Evolutionary conservation across 2,113 vertebrate species (phyloP), one percentile per base, ranked within the genome.

Genomic region (Hyperopisus bebe): DNA sequence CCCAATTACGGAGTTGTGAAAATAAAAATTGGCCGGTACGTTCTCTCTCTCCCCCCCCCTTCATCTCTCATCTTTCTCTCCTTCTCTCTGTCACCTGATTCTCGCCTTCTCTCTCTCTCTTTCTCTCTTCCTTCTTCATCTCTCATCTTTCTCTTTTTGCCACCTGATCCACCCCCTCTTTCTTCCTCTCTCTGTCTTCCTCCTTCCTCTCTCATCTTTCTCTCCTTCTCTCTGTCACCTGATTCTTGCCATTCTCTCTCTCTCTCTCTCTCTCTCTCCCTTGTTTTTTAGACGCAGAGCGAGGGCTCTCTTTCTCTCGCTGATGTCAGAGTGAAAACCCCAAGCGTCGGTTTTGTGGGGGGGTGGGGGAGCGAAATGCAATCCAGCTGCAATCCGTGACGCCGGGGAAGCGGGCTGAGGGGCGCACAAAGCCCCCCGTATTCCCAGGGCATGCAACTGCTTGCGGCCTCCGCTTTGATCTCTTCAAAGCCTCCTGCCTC

Each of bases 401-500:
- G 97, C 96, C 98, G 96, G 97, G 97, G 98, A 98, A 97, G 97
- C 97, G 97, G 98, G 97, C 39, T 8, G 86, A 88, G 86, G 51
- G 86, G 86, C 11, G 84, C 84, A 86, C 85, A 86, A 86, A 98
- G 98, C 97, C 98, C 48, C 46, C 97, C 97, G 95, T 98, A 98
- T 98, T 99, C 98, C 98, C 98, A 98, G 97, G 97, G 98, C 96
- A 96, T 97, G 96, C 98, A 97, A 98, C 97, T 97, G 98, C 98
- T 99, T 93, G 97, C 97, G 97, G 98, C 98, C 97, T 98, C 97
- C 97, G 97, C 98, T 99, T 99, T 99, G 98, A 99, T 99, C 98
- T 99, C 98, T 99, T 99, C 98, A 99, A 99, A 99, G 98, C 97
- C 98, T 97, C 97, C 97, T 98, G 97, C 97, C 98, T 99, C 97